Conservation (phyloP, 2,797 vertebrate species). For the Toxotes lorentzi region DNA sequence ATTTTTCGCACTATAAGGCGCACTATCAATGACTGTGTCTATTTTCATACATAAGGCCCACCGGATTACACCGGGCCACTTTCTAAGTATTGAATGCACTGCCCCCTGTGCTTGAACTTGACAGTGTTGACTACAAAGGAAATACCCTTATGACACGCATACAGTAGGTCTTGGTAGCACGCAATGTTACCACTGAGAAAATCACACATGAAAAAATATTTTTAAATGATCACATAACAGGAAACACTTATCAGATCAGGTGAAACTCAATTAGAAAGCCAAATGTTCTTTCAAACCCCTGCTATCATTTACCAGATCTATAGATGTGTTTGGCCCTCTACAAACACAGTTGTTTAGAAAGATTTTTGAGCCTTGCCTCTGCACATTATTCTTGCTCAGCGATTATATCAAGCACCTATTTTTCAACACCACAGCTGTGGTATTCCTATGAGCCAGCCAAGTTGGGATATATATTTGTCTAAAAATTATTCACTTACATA, state of each 20-base stretch:
- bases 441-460: slow-evolving; percentile 74
- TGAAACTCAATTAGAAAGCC: slow-evolving; percentile 43
- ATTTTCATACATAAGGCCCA: too few species aligned
- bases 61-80: too few species aligned
- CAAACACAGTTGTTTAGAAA: slow-evolving; percentile 55
- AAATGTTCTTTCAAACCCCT: slow-evolving; percentile 23
- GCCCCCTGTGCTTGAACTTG: background rate
- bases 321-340: slow-evolving; percentile 14
- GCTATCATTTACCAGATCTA: slow-evolving; percentile 41
- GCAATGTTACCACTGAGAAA: slow-evolving; percentile 13
- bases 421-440: slow-evolving; percentile 73
- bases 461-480: slow-evolving; percentile 69
- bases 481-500: slow-evolving; percentile 74
- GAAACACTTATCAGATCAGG: slow-evolving; percentile 54
- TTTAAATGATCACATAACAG: slow-evolving; percentile 45
- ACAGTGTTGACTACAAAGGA: background rate
- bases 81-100: background rate
- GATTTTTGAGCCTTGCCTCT: slow-evolving; percentile 47
- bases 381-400: slow-evolving; percentile 62
- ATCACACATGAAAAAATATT: slow-evolving; percentile 37
- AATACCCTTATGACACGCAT: background rate
- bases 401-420: slow-evolving; percentile 68
- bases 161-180: slow-evolving; percentile 7
- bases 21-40: too few species aligned
- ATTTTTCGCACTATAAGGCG: too few species aligned